A percentile compares a stretch with the other conserved stretches of the same genome.
These are phyloP conservation scores for Meteorus cinctellus DNA, from an alignment of 2,888 invertebrate species.

Conservation along the genomic window DNA sequence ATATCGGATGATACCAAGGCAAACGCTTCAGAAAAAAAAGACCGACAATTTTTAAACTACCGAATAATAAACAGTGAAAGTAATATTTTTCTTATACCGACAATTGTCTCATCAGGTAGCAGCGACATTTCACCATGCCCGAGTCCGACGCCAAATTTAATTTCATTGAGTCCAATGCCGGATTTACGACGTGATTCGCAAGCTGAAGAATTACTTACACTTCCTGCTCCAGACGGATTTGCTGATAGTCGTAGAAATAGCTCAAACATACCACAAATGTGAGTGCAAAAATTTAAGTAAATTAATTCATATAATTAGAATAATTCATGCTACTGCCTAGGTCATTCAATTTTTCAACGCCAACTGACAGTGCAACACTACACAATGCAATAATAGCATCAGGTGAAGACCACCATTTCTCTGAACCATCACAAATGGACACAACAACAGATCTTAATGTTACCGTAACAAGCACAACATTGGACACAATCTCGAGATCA, in stretches of 20 bases:
- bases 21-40: slow-evolving; percentile 43
- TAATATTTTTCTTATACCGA: slow-evolving; percentile 66
- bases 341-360: slow-evolving; percentile 59
- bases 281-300: slow-evolving; percentile 33
- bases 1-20: slow-evolving; percentile 54
- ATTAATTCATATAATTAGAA: background rate
- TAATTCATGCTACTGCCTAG: background rate
- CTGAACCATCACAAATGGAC: slow-evolving; percentile 57
- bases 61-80: slow-evolving; percentile 48
- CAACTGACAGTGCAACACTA: slow-evolving; percentile 49
- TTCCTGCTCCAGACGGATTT: slow-evolving; percentile 88
- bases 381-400: slow-evolving; percentile 47
- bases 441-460: slow-evolving; percentile 62
- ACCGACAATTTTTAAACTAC: slow-evolving; percentile 43
- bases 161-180: slow-evolving; percentile 81
- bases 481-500: slow-evolving; percentile 66
- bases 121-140: slow-evolving; percentile 74
- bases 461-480: slow-evolving; percentile 62
- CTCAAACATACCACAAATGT: slow-evolving; percentile 64
- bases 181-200: slow-evolving; percentile 79
- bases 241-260: slow-evolving; percentile 83
- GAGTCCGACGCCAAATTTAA: slow-evolving; percentile 76
- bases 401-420: slow-evolving; percentile 50
- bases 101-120: slow-evolving; percentile 72
- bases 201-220: slow-evolving; percentile 76